Percentiles rank a stretch among this genome's conserved stretches.
Evolutionary conservation across 2,888 invertebrate species (phyloP).

Genomic region (Melieria omissa): DNA sequence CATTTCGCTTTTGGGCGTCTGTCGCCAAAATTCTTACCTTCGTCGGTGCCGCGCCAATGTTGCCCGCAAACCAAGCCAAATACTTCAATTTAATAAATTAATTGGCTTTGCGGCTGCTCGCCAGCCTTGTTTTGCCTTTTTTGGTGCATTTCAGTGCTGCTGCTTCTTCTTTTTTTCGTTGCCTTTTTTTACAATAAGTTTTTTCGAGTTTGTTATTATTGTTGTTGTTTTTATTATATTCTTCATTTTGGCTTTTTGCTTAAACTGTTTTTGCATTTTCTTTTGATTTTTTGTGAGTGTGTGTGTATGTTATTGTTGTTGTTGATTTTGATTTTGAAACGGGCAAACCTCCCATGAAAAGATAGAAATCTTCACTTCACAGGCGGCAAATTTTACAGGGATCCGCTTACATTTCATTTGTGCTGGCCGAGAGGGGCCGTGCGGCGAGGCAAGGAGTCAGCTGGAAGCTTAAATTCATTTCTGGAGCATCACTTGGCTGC

Average conservation of each 20-base stretch:
- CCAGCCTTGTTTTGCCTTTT: slow-evolving; percentile 42
- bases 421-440: slow-evolving; percentile 1
- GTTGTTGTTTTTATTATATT: neutral
- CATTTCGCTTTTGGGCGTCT: slow-evolving; percentile 56
- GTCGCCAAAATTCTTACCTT: slow-evolving; percentile 56
- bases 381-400: slow-evolving; percentile 54
- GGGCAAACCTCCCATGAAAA: slow-evolving; percentile 60
- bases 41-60: neutral
- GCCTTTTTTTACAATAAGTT: no score
- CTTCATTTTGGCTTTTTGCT: slow-evolving; percentile 35
- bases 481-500: no score
- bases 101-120: slow-evolving; percentile 61
- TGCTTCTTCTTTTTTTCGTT: no score
- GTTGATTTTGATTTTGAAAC: slow-evolving; percentile 51
- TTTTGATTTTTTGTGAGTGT: slow-evolving; percentile 24
- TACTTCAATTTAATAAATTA: slow-evolving; percentile 67
- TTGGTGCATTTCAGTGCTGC: slow-evolving; percentile 8
- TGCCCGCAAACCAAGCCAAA: slow-evolving; percentile 43
- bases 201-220: no score
- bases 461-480: neutral
- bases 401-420: slow-evolving; percentile 48
- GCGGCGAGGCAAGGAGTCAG: slow-evolving; percentile 5
- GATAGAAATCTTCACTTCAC: slow-evolving; percentile 58
- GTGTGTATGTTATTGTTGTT: slow-evolving; percentile 36
- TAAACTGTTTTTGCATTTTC: slow-evolving; percentile 15